These are phyloP conservation scores for Scatophagus argus DNA, from an alignment of 2,113 vertebrate species.

Conservation along the genomic window DNA sequence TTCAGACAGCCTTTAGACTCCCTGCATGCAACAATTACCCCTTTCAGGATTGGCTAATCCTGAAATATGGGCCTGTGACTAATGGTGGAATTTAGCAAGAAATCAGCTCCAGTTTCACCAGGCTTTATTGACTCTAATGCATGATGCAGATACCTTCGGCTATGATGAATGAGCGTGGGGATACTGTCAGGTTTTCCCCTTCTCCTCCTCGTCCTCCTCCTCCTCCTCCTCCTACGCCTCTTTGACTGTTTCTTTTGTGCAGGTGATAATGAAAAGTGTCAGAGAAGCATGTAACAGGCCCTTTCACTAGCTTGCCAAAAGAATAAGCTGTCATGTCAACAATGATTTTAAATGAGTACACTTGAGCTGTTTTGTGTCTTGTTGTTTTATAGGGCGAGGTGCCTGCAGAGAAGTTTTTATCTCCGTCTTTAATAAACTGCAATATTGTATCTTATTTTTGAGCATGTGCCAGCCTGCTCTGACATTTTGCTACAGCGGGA, in stretches of 20 bases:
- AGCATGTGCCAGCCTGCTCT: constrained; percentile 61
- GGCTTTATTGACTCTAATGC: constrained; percentile 89
- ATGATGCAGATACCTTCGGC: constrained; percentile 88
- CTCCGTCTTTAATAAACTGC: constrained; percentile 35
- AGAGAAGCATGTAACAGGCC: constrained; percentile 86
- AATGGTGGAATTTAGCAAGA: constrained; percentile 99
- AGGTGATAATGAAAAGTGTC: constrained; percentile 88
- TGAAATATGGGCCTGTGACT: constrained; percentile 92
- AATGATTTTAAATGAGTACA: constrained; percentile 65
- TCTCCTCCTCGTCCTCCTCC: constrained; percentile 70
- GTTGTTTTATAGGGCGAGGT: constrained; percentile 73
- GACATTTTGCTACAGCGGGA: constrained; percentile 57
- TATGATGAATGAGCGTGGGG: constrained; percentile 93
- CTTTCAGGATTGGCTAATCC: constrained; percentile 80
- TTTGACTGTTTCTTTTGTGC: constrained; percentile 88
- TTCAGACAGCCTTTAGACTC: constrained; percentile 39
- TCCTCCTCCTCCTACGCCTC: constrained; percentile 79
- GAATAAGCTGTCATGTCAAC: constrained; percentile 81
- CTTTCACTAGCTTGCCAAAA: constrained; percentile 80
- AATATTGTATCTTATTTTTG: constrained; percentile 62
- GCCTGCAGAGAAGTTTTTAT: constrained; percentile 45
- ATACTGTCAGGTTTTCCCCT: constrained; percentile 77
- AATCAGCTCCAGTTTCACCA: constrained; percentile 97
- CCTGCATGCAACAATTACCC: constrained; percentile 71
- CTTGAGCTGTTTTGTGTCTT: constrained; percentile 66